Base-by-base conservation (phyloP, 2,797 vertebrate genomes). In the Sebastolobus altivelis region DNA sequence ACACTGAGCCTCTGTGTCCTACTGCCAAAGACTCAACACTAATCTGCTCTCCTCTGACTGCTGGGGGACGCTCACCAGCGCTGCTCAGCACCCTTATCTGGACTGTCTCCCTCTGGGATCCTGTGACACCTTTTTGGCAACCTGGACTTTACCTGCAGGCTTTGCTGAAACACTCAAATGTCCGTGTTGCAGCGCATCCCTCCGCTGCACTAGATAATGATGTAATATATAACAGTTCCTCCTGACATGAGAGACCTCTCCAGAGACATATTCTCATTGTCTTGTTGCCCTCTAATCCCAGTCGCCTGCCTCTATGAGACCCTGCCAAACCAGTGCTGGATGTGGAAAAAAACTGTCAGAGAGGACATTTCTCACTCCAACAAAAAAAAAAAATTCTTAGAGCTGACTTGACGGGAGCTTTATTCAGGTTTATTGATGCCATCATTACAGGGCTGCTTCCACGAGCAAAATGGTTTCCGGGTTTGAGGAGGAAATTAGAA, bases 401-500 rank as follows among this genome's bases (percentile, higher is more conserved):
- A 40, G 66, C 76, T 73, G 77, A 70, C 71, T 70, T 78, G 81
- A 88, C 84, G 20, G 77, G 78, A 72, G 80, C 60, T 88, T 81
- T 68, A 84, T 86, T 84, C 69, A 7, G 76, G 20, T 85, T 90
- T 85, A 91, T 83, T 90, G 89, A 92, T 89, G 86, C 72, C 87
- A 90, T 94, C 90, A 86, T 89, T 90, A 93, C 78, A 49, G 33
- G 25, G 33, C 81, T 80, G 80, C 84, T 84, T 91, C 87, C 88
- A 89, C 49, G 43, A 65, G 85, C 59, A 86, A 86, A 92, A 93
- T 89, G 83, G 87, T 88, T 91, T 93, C 89, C 85, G 91, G 92
- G 88, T 93, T 85, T 61, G 82, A 85, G 87, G 88, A 90, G 88
- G 88, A 91, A 92, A 92, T 93, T 87, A 87, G 88, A 93, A 93